Base-by-base conservation (phyloP, 2,888 invertebrate species). In the Muschampia plurimacula region DNA sequence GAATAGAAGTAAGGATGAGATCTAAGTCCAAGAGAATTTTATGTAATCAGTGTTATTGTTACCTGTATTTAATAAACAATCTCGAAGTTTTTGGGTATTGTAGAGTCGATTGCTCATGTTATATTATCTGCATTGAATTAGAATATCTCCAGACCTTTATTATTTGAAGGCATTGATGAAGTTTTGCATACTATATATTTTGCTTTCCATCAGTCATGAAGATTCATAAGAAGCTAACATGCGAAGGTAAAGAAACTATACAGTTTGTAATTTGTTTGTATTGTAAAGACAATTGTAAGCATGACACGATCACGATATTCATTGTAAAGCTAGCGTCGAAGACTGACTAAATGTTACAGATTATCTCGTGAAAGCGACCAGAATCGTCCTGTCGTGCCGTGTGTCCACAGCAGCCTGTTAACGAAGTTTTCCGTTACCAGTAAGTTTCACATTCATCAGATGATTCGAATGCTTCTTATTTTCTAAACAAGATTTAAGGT, bases 381-480 rank as follows among this genome's bases (percentile, higher is more conserved):
- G 55, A 78, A 71, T 78, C 79, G 75, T 79, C 76, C 77, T 78
- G 83, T 84, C 86, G 82, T 67, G 72, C 63, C 63, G 44, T 62
- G 12, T 62, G 62, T 67, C 65, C 55, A 55, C 55, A 22, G 49
- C 55, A 57, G 65, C 64, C 46, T 65, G 73, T 73, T 67, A 41
- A 60, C 64, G 52, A 55, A 15, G 41, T 68, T 68, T 55, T 46
- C 67, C 70, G 52, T 66, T 32, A 52, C 39, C 62, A 60, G 57
- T 65, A 63, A 74, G 65, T 73, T 69, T 75, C 75, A 74, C 75
- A 69, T 70, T 73, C 73, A 52, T 69, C 73, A 68, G 62, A 69
- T 74, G 70, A 72, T 57, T 72, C 67, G 22, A 67, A 67, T 57
- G 66, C 62, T 74, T 69, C 60, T 69, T 55, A 65, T 65, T 67